Evolutionary conservation across 1,140 invertebrate species (phyloP), one percentile per base, ranked within the genome.

Genomic region (Chelonus insularis): DNA sequence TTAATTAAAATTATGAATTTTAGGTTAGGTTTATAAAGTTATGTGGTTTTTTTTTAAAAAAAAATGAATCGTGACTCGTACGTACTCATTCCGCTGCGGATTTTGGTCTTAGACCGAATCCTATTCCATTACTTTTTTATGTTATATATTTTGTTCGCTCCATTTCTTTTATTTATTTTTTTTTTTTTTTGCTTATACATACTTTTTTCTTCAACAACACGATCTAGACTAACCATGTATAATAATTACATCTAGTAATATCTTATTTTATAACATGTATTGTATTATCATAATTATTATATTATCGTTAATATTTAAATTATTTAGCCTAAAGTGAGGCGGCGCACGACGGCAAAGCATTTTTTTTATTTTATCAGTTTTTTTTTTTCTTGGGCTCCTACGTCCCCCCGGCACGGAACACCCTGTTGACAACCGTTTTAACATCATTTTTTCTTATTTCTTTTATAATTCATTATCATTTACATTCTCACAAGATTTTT

Each of bases 221-320:
- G 76, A 78, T 78, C 79, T 81, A 81, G 69, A 78, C 78, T 81
- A 81, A 79, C 76, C 77, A 81, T 81, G 72, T 75, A 80, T 81
- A 80, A 81, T 81, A 80, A 81, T 81, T 80, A 80, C 79, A 79
- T 80, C 78, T 81, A 81, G 79, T 80, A 81, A 80, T 81, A 81
- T 80, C 79, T 80, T 81, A 81, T 74, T 74, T 74, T 74, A 68
- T 80, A 80, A 81, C 78, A 81, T 78, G 75, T 80, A 80, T 77
- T 78, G 77, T 79, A 80, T 78, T 78, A 79, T 80, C 67, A 72
- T 77, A 70, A 75, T 76, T 60, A 71, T 74, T 65, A 64, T 63
- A 66, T 64, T 65, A 68, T 66, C 71, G 74, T 78, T 77, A 77
- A 74, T 78, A 72, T 76, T 80, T 80, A 79, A 81, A 80, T 78